Percentiles rank a stretch among this genome's conserved stretches.
Evolutionary conservation across 1,140 invertebrate species (phyloP).

Genomic region (Drosophila kohkoa): DNA sequence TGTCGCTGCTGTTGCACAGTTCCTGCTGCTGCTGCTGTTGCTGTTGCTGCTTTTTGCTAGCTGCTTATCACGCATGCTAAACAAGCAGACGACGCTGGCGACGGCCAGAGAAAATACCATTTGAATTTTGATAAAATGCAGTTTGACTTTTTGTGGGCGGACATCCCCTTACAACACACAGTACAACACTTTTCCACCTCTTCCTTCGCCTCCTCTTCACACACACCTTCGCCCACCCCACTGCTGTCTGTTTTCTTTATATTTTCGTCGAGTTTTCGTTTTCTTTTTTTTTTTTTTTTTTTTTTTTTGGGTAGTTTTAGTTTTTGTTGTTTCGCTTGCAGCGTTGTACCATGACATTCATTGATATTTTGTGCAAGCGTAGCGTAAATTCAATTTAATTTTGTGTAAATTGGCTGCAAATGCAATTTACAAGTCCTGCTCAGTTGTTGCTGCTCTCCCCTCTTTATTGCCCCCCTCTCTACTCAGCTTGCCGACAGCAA

Average conservation of each 20-base stretch:
- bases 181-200: neutral
- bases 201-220: no score
- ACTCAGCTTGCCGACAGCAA: conserved; percentile 13
- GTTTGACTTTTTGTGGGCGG: conserved; percentile 64
- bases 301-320: no score
- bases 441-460: conserved; percentile 42
- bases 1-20: conserved; percentile 36
- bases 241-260: conserved; percentile 2
- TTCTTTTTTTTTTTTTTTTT: conserved; percentile 4
- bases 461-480: neutral
- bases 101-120: conserved; percentile 69
- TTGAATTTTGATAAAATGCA: conserved; percentile 83
- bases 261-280: conserved; percentile 9
- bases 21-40: conserved; percentile 35
- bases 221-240: neutral
- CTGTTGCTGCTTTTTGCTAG: conserved; percentile 58
- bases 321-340: conserved; percentile 29
- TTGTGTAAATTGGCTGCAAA: conserved; percentile 79
- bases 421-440: conserved; percentile 74
- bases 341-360: conserved; percentile 64
- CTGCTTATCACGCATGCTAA: conserved; percentile 80
- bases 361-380: conserved; percentile 79
- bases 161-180: conserved; percentile 15
- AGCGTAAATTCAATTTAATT: conserved; percentile 81
- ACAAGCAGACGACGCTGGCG: conserved; percentile 57